Evolutionary conservation across 2,888 invertebrate species (phyloP).

Genomic region (Alsophila aescularia): DNA sequence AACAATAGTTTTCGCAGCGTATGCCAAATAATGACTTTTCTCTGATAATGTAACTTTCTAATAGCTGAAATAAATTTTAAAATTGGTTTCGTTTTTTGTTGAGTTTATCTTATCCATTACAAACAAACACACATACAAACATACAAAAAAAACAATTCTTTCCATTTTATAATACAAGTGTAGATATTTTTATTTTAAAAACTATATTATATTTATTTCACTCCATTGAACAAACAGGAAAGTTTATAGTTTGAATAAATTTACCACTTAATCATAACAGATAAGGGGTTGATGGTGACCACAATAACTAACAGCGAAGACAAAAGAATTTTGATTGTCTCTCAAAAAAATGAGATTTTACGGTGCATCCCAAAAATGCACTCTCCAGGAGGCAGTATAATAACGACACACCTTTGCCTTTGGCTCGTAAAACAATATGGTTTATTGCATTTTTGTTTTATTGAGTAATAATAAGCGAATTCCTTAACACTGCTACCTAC

Average conservation of each 20-base stretch:
- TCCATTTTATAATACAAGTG: too few species aligned
- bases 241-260: constrained; percentile 7
- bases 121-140: too few species aligned
- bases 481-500: constrained; percentile 9
- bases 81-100: too few species aligned
- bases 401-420: constrained; percentile 54
- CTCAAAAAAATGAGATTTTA: constrained; percentile 55
- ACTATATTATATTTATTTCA: not conserved
- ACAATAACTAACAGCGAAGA: constrained; percentile 42
- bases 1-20: too few species aligned
- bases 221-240: too few species aligned
- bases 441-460: constrained; percentile 38
- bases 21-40: too few species aligned
- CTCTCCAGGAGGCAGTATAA: constrained; percentile 66
- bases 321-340: constrained; percentile 52
- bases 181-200: too few species aligned
- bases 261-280: constrained; percentile 52
- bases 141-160: too few species aligned
- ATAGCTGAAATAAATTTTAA: too few species aligned
- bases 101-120: too few species aligned
- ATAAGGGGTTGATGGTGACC: constrained; percentile 59
- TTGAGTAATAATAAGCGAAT: constrained; percentile 11
- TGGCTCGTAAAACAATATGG: constrained; percentile 54
- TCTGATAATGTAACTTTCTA: too few species aligned
- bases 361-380: constrained; percentile 48